These are phyloP conservation scores for Xenentodon cancila DNA, from an alignment of 2,797 vertebrate species.

Conservation along the genomic window DNA sequence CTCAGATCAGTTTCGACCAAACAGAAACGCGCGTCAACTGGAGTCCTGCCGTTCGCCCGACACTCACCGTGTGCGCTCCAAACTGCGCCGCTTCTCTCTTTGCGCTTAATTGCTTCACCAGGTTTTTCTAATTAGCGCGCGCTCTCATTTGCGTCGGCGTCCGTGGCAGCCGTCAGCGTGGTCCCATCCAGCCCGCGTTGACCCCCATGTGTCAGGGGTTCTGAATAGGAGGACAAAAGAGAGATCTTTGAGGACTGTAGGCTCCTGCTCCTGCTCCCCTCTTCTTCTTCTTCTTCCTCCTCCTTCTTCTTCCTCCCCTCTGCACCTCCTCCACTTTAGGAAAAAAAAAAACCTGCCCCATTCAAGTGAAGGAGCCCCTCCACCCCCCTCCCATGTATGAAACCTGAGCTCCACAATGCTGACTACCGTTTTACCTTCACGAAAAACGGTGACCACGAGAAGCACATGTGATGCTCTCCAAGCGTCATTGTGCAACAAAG, in stretches of 20 bases:
- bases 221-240: constrained; percentile 54
- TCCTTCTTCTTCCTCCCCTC: constrained; percentile 15
- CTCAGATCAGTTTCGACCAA: no score
- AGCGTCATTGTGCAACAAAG: background rate
- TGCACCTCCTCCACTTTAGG: constrained; percentile 62
- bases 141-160: constrained; percentile 49
- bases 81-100: constrained; percentile 45
- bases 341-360: constrained; percentile 38
- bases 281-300: constrained; percentile 4
- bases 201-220: constrained; percentile 70
- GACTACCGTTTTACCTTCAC: constrained; percentile 59
- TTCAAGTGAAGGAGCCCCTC: constrained; percentile 66
- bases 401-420: constrained; percentile 64
- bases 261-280: constrained; percentile 37
- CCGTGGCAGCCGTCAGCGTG: constrained; percentile 32
- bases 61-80: constrained; percentile 58
- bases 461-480: constrained; percentile 20
- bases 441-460: constrained; percentile 17
- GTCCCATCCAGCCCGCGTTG: constrained; percentile 58
- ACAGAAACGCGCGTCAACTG: no score
- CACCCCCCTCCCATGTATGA: constrained; percentile 40
- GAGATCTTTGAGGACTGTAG: constrained; percentile 28
- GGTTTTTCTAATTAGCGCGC: constrained; percentile 76
- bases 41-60: background rate
- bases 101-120: constrained; percentile 73